Evolutionary conservation across 2,797 vertebrate genomes (phyloP), one percentile per base, ranked within the genome.

Genomic region (Molossus molossus): DNA sequence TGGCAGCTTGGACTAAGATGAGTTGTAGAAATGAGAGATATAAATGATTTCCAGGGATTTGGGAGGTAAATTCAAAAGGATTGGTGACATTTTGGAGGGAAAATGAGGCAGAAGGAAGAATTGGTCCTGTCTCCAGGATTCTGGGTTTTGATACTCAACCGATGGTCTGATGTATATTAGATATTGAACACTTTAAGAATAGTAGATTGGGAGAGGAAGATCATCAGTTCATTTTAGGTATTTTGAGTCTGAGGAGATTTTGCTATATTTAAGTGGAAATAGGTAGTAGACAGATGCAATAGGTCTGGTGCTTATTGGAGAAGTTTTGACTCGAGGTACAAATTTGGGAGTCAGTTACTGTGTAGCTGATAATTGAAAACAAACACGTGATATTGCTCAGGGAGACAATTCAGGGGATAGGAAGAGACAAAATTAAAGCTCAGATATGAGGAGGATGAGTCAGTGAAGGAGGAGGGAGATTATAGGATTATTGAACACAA

Each of bases 361-460:
- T 75, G 29, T 70, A 55, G 58, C 53, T 94, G 67, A n/a, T 92
- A 70, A 50, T 37, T 81, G 60, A 92, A 94, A 94, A 72, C 29
- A 83, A 50, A 45, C 64, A 70, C 64, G 70, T 72, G 64, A 72
- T 67, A 40, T 79, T 88, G 57, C 6, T 64, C n/a, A 64, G 29
- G 57, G 55, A 77, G 29, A 25, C 64, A 79, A 0, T 77, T 76
- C 76, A 82, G 33, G 37, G 45, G n/a, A 20, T 62, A 69, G 33
- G 79, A 64, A 79, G 13, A 79, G 64, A 17, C n/a, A 88, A 15
- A 62, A 12, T 37, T 23, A 33, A 83, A 64, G 69, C 23, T 75
- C 15, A 29, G n/a, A 4, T 72, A 53, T 12, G n/a, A 80, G 72
- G n/a, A 60, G 33, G 33, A 65, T 75, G 73, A 85, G 20, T 64